Evolutionary conservation across 2,797 vertebrate species (phyloP), one percentile per base, ranked within the genome.

Genomic region (Gymnocypris eckloni): DNA sequence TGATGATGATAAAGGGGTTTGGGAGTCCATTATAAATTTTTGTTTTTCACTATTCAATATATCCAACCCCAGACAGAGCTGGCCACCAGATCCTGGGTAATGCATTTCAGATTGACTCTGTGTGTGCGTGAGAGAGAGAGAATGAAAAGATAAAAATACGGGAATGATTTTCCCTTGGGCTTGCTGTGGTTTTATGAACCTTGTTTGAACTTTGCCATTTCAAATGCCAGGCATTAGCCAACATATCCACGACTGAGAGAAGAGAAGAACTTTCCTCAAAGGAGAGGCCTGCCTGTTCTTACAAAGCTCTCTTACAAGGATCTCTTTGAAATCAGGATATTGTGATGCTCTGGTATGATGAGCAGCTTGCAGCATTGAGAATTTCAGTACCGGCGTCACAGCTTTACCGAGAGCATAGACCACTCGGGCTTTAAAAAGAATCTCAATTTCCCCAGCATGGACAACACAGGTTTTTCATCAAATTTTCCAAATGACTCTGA

Each of bases 141-240:
- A 79, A 54, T 52, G 59, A 59, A 77, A 56, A 37, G 20, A 77
- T 77, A 28, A 85, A 59, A 43, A 72, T 54, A 82, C 6, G 11
- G 43, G 43, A 71, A 83, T 13, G 59, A 56, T 80, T 83, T 83
- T 80, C 59, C 69, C 28, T 64, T 59, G 75, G 59, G 77, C 59
- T 86, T 76, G 39, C 69, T 66, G 45, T 41, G 56, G 79, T 75
- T 88, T 75, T 75, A 48, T 87, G 75, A 87, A 88, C 86, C 54
- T 54, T 83, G 13, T 56, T 75, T 87, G 80, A 86, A 86, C 88
- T 84, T 84, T 86, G 86, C 80, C 85, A 85, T 90, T 86, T 87
- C 5, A 86, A 87, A 81, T 48, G 70, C 82, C 59, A 81, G 64
- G 77, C 59, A 56, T 79, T 75, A 75, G 37, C 76, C 71, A 80